These are phyloP conservation scores for Erpornis zantholeuca DNA, from an alignment of 2,113 vertebrate genomes.

Conservation along the genomic window DNA sequence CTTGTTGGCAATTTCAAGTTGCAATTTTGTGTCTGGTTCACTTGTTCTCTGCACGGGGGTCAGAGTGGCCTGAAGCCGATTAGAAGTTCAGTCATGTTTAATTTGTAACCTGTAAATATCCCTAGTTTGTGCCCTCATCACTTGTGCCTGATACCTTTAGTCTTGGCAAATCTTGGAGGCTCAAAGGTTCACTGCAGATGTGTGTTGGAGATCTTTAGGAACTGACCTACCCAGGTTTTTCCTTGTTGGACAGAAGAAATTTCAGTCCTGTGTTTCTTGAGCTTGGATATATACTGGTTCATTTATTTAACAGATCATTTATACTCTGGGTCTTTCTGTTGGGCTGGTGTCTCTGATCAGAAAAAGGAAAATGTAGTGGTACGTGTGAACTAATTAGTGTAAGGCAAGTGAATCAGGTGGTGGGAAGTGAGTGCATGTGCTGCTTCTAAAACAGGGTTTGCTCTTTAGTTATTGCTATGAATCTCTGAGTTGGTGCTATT, in stretches of 20 bases:
- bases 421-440: not conserved
- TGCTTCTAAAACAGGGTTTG: not conserved
- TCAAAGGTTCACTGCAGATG: not conserved
- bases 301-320: not conserved
- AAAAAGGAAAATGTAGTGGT: rapidly evolving
- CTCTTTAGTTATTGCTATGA: not conserved
- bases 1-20: not conserved
- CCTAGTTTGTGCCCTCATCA: not conserved
- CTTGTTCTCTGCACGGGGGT: not conserved
- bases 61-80: not conserved
- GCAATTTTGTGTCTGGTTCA: not conserved
- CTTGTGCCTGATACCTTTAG: not conserved
- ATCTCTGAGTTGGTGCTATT: not conserved
- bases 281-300: rapidly evolving
- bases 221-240: not conserved
- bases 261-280: not conserved
- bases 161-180: not conserved
- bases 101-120: not conserved
- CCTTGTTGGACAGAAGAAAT: not conserved
- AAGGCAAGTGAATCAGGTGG: not conserved
- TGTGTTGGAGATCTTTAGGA: not conserved
- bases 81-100: not conserved
- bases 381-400: not conserved
- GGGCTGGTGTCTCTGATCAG: not conserved
- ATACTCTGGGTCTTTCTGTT: not conserved